These are phyloP conservation scores for Ceratosolen fusciceps DNA, from an alignment of 1,140 invertebrate species.

Conservation along the genomic window DNA sequence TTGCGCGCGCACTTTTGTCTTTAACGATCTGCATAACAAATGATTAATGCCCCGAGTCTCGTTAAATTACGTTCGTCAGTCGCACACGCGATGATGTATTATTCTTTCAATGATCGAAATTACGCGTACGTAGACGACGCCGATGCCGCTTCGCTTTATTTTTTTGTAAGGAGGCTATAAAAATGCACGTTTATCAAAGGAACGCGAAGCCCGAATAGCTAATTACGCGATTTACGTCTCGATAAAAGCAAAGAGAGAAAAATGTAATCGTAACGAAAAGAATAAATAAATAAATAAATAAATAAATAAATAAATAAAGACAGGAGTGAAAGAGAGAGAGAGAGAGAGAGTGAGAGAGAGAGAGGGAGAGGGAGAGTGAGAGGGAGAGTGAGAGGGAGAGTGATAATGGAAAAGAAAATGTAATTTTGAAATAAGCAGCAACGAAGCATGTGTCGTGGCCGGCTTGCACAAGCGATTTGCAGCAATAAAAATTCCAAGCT, in stretches of 20 bases:
- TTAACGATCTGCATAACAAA: not conserved
- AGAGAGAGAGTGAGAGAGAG: too few relatives aligned
- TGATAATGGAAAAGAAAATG: too few relatives aligned
- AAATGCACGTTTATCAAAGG: not conserved
- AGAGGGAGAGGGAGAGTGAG: too few relatives aligned
- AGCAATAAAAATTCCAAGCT: not conserved
- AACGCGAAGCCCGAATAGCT: not conserved
- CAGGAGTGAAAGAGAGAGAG: too few relatives aligned
- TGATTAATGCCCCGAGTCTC: not conserved
- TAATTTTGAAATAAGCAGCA: not conserved
- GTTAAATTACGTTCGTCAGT: not conserved
- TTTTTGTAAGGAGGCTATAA: not conserved
- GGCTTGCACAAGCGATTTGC: not conserved
- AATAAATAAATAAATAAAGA: too few relatives aligned
- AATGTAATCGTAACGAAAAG: too few relatives aligned
- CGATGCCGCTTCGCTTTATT: too few relatives aligned
- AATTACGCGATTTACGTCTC: not conserved
- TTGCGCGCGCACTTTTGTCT: too few relatives aligned
- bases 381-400: too few relatives aligned
- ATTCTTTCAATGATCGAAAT: not conserved
- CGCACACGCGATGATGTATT: not conserved
- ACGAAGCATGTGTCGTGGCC: not conserved
- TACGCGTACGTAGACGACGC: not conserved
- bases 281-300: too few relatives aligned
- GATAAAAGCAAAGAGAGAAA: too few relatives aligned